phyloP scores from a whole-genome alignment of 2,113 vertebrate species.

The Calypte anna region DNA sequence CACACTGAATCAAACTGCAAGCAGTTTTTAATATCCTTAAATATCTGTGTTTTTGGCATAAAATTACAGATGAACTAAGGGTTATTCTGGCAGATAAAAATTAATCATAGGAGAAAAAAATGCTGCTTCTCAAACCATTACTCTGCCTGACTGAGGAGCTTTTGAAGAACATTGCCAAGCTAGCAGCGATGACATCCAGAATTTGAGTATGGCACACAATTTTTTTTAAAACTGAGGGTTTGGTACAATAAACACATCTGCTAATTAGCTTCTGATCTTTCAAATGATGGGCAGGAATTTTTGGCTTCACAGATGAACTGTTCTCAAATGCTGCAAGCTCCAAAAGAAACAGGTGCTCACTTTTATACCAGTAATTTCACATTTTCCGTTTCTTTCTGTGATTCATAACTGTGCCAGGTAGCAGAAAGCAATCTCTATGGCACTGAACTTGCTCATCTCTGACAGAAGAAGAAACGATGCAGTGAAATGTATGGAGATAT shows the following conservation, averaged over 20 bases:
- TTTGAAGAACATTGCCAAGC: slow-evolving; percentile 9
- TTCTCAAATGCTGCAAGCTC: not conserved
- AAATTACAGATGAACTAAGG: slow-evolving; percentile 6
- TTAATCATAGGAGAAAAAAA: not conserved
- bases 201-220: not conserved
- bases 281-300: not conserved
- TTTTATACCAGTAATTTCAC: not conserved
- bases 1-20: not conserved
- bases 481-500: not conserved
- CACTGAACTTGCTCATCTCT: not conserved
- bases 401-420: not conserved
- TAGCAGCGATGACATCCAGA: not conserved
- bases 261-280: slow-evolving; percentile 12
- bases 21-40: not conserved
- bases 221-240: not conserved
- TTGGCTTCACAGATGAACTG: not conserved
- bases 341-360: not conserved
- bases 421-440: not conserved
- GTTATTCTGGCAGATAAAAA: slow-evolving; percentile 39
- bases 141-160: not conserved
- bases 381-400: not conserved
- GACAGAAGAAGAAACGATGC: not conserved
- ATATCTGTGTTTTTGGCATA: not conserved
- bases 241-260: not conserved
- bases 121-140: not conserved